Evolutionary conservation across 2,888 invertebrate species (phyloP), one percentile per base, ranked within the genome.

Genomic region (Monopis laevigella): DNA sequence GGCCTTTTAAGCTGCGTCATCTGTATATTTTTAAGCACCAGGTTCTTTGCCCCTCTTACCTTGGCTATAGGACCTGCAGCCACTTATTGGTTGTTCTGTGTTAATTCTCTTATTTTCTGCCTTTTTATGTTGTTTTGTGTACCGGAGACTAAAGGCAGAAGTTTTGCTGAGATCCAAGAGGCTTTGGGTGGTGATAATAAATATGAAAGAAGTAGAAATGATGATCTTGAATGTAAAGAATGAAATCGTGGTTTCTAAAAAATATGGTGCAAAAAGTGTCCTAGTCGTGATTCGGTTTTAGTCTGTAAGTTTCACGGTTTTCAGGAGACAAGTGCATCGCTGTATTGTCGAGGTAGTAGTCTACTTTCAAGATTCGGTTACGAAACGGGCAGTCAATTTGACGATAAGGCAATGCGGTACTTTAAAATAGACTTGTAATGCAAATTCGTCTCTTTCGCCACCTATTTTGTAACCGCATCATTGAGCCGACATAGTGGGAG

Each of bases 91-190:
- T 28, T 56, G 7, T 65, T 65, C 16, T 52, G 56, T 14, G 44
- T 46, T 0, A 55, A 55, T 17, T 58, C 60, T 39, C 40, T 65
- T 2, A 24, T 55, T 1, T 43, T 57, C 0, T 50, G 53, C 21
- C 3, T 52, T 2, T 56, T 64, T 16, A 49, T 70, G 2, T 32
- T 53, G 11, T 49, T 60, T 11, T 56, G 54, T 36, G 44, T 75
- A 2, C 75, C 75, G 0, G 75, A 75, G 41, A 75, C 74, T 2
- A 74, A 71, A 17, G 72, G 71, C 0, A 73, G 65, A 28, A 58
- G 57, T 2, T 64, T 74, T 32, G 48, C 49, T 1, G 71, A 74
- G 40, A 74, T 75, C 8, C 73, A 75, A 43, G 42, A 40, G 12
- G 49, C 51, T 19, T 51, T 70, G 28, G 55, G 61, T 11, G 50